Base-by-base conservation (phyloP, 2,888 invertebrate species). In the Imbricaverruca yamaguchii region DNA sequence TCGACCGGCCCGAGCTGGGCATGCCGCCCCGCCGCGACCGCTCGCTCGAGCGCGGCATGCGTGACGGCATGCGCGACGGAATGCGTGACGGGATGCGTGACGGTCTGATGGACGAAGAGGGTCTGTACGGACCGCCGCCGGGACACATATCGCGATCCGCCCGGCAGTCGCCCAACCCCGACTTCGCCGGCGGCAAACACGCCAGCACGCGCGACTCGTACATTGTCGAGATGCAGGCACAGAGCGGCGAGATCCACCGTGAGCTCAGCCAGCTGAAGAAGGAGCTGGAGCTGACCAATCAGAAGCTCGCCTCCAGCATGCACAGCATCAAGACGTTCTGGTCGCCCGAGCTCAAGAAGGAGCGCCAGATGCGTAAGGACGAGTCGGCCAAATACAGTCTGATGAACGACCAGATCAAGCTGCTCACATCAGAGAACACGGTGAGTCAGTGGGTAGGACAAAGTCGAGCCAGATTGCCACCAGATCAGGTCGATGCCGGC, bases 241-340 rank as follows among this genome's bases (percentile, higher is more conserved):
- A 97, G 89, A 95, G 97, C 89, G 93, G 94, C 86, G 97, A 98
- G 88, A 90, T 98, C 85, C 97, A 97, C 87, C 91, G 95, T 84
- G 97, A 98, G 88, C 91, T 97, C 87, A 92, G 92, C 81, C 94
- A 94, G 87, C 91, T 96, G 85, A 96, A 96, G 89, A 95, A 96
- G 87, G 97, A 97, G 87, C 90, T 97, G 86, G 97, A 97, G 90
- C 90, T 96, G 87, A 96, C 97, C 84, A 97, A 97, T 88, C 97
- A 98, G 89, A 98, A 98, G 89, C 91, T 98, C 86, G 96, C 96
- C 88, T 97, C 97, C 87, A 96, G 95, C 86, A 99, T 99, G 98
- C 98, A 98, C 89, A 97, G 97, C 89, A 99, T 99, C 89, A 98
- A 98, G 90, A 98, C 98, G 81, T 99, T 99, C 89, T 99, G 99